phyloP scores from a whole-genome alignment of 1,140 invertebrate species.

The Thaumatotibia leucotreta region DNA sequence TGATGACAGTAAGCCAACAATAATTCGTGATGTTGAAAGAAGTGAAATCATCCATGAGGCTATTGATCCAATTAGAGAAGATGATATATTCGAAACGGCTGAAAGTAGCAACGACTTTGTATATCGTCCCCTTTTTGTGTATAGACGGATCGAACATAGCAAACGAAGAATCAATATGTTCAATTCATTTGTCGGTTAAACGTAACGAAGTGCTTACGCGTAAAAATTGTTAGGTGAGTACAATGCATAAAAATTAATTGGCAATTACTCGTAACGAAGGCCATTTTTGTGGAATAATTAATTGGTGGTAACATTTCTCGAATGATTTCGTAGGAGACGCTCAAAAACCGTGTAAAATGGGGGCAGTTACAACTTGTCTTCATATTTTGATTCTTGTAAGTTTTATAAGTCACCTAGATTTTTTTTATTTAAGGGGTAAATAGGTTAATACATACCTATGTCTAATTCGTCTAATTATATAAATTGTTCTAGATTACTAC shows the following conservation, averaged over 20 bases:
- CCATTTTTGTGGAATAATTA: not conserved
- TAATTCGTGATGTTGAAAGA: not conserved
- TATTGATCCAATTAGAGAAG: slow-evolving; percentile 11
- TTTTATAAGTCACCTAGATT: too few relatives aligned
- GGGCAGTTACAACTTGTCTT: not conserved
- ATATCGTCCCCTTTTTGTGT: slow-evolving; percentile 53
- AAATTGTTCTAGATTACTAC: slow-evolving; percentile 29
- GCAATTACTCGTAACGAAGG: not conserved
- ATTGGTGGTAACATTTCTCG: not conserved
- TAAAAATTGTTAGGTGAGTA: not conserved
- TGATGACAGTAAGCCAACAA: not conserved
- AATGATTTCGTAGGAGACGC: not conserved
- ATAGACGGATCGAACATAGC: slow-evolving; percentile 56
- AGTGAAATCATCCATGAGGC: not conserved
- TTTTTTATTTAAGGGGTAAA: too few relatives aligned
- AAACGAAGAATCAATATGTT: slow-evolving; percentile 61
- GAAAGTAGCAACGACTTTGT: slow-evolving; percentile 41
- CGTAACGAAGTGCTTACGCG: not conserved
- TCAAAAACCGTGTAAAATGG: not conserved
- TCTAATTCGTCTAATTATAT: not conserved
- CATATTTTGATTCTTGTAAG: not conserved
- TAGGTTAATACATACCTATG: not conserved
- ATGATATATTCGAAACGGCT: slow-evolving; percentile 33
- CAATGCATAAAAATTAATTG: not conserved
- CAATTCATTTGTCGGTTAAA: slow-evolving; percentile 60